phyloP scores from a whole-genome alignment of 2,113 vertebrate species.

The Polypterus bichir region DNA sequence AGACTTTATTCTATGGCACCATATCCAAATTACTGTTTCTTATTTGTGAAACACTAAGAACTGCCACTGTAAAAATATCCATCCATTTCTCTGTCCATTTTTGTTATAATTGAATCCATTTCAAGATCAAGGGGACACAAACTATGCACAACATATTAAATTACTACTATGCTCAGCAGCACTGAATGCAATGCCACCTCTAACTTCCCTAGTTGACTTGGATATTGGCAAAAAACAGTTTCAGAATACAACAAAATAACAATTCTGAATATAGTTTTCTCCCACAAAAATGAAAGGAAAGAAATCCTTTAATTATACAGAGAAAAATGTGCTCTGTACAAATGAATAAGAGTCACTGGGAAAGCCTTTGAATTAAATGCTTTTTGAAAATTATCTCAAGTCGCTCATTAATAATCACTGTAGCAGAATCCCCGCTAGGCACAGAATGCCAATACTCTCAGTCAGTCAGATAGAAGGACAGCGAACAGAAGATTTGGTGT shows the following conservation, averaged over 20 bases:
- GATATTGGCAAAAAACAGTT: slow-evolving; percentile 25
- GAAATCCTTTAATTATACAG: slow-evolving; percentile 4
- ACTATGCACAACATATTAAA: too few species aligned
- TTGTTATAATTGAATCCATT: too few species aligned
- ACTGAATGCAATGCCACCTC: too few species aligned
- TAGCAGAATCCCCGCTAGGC: slow-evolving; percentile 15
- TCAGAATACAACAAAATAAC: slow-evolving; percentile 14
- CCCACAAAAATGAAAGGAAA: slow-evolving; percentile 8
- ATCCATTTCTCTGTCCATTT: too few species aligned
- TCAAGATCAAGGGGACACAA: too few species aligned
- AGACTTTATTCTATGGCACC: too few species aligned
- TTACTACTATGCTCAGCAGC: too few species aligned
- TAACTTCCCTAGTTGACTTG: slow-evolving; percentile 21
- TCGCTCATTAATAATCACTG: slow-evolving; percentile 25
- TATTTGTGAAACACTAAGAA: too few species aligned
- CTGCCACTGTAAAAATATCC: too few species aligned
- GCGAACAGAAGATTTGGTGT: slow-evolving; percentile 1
- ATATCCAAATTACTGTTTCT: too few species aligned
- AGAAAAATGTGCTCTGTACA: slow-evolving; percentile 7
- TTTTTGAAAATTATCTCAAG: slow-evolving; percentile 20
- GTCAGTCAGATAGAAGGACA: slow-evolving; percentile 3
- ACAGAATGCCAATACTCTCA: neutral
- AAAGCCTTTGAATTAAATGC: slow-evolving; percentile 13
- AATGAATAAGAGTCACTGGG: slow-evolving; percentile 19
- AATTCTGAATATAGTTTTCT: slow-evolving; percentile 1